A percentile compares a stretch with the other conserved stretches of the same genome.
These are phyloP conservation scores for Melieria picta DNA, from an alignment of 2,888 invertebrate genomes.

Conservation along the genomic window DNA sequence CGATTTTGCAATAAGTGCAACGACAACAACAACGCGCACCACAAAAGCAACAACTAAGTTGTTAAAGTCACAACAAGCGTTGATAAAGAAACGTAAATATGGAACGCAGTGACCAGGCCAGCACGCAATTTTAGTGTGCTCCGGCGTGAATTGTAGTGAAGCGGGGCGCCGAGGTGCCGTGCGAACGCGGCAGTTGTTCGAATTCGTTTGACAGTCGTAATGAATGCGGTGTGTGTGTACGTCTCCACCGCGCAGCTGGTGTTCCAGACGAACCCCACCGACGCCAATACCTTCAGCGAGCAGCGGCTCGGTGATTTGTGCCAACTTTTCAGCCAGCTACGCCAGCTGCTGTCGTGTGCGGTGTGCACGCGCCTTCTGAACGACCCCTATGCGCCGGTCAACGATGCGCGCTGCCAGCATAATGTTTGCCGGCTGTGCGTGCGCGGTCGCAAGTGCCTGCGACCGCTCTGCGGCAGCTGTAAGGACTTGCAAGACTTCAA, in stretches of 20 bases:
- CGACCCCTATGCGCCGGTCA: conserved; percentile 81
- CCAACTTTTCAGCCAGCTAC: conserved; percentile 83
- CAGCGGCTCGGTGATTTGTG: conserved; percentile 84
- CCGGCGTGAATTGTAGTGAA: neutral
- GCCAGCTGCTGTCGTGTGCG: conserved; percentile 88
- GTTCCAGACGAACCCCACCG: conserved; percentile 46
- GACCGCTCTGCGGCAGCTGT: conserved; percentile 87
- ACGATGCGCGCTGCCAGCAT: conserved; percentile 83
- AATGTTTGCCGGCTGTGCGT: conserved; percentile 87
- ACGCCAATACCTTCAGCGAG: conserved; percentile 61
- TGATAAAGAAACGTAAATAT: neutral
- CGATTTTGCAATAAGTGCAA: conserved; percentile 17
- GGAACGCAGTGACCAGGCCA: neutral
- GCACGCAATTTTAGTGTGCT: neutral
- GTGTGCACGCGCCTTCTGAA: conserved; percentile 86
- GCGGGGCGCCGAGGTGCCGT: neutral
- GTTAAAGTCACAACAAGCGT: too few relatives aligned
- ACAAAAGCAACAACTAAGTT: too few relatives aligned
- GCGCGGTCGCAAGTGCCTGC: conserved; percentile 85
- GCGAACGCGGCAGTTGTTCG: too few relatives aligned
- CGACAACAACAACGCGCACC: conserved; percentile 6
- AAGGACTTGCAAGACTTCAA: conserved; percentile 83
- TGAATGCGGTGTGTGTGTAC: conserved; percentile 58
- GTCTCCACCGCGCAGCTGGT: conserved; percentile 57
- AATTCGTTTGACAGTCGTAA: conserved; percentile 32